Evolutionary conservation across 2,888 invertebrate genomes (phyloP).

Genomic region (Chymomyza amoena): DNA sequence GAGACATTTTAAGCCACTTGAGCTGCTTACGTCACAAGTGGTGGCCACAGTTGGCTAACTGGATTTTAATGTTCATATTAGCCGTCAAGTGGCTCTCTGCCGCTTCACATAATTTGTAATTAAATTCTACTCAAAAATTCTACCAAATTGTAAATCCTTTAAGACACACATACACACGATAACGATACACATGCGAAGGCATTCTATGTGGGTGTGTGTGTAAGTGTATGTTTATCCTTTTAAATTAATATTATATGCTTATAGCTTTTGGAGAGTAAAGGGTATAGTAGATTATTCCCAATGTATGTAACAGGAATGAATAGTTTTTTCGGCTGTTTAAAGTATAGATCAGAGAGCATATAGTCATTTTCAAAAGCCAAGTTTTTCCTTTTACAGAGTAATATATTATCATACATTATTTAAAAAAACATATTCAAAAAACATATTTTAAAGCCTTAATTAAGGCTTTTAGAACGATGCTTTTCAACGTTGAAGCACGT

Average conservation of each 20-base stretch:
- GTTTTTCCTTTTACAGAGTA: too few relatives aligned
- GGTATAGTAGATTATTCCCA: background rate
- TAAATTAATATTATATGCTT: slow-evolving; percentile 68
- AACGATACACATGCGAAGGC: background rate
- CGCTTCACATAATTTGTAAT: slow-evolving; percentile 61
- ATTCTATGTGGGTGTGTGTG: background rate
- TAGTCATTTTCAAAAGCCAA: too few relatives aligned
- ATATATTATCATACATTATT: too few relatives aligned
- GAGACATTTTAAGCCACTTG: slow-evolving; percentile 25
- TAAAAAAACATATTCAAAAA: too few relatives aligned
- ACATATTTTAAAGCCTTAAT: too few relatives aligned
- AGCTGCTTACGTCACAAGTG: background rate
- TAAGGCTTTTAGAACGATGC: too few relatives aligned
- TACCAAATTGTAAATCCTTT: slow-evolving; percentile 56
- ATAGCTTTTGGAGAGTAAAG: slow-evolving; percentile 14
- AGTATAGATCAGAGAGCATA: too few relatives aligned
- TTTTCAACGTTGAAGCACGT: too few relatives aligned
- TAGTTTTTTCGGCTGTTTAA: background rate
- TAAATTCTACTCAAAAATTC: slow-evolving; percentile 65
- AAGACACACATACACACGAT: slow-evolving; percentile 23
- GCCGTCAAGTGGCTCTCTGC: slow-evolving; percentile 43
- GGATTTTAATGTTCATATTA: slow-evolving; percentile 10
- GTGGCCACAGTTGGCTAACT: slow-evolving; percentile 16
- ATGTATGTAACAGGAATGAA: too few relatives aligned
- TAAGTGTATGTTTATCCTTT: slow-evolving; percentile 67